Conservation (phyloP, 2,888 invertebrate species). For the Leptogaster cylindrica region DNA sequence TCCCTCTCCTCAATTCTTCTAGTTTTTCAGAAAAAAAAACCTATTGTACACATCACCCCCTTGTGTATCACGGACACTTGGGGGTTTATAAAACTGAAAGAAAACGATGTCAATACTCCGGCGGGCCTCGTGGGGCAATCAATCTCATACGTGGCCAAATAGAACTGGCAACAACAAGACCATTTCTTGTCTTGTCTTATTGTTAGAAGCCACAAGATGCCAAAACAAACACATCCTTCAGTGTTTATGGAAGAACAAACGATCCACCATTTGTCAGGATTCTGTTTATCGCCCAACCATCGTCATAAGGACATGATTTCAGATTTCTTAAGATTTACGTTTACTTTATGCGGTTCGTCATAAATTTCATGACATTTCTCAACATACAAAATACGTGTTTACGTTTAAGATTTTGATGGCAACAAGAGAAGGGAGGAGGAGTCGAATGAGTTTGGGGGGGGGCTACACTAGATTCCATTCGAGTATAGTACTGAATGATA, state of each 20-base stretch:
- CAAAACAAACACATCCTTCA: constrained; percentile 45
- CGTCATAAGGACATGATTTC: constrained; percentile 31
- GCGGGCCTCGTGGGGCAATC: constrained; percentile 39
- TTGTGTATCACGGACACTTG: constrained; percentile 35
- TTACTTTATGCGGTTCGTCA: constrained; percentile 30
- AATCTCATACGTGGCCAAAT: constrained; percentile 45
- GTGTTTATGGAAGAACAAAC: constrained; percentile 45
- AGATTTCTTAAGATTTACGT: constrained; percentile 38
- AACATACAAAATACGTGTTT: constrained; percentile 19
- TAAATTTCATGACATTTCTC: constrained; percentile 38
- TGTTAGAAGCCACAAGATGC: constrained; percentile 43
- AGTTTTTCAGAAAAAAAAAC: constrained; percentile 7
- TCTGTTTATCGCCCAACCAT: constrained; percentile 41
- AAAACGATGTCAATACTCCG: constrained; percentile 27
- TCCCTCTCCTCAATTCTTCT: background rate
- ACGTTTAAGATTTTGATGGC: too few species aligned
- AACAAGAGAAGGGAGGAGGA: too few species aligned
- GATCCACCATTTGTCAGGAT: constrained; percentile 46
- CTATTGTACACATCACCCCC: background rate
- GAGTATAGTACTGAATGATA: too few species aligned
- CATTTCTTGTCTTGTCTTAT: constrained; percentile 35
- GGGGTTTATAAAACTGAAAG: constrained; percentile 21
- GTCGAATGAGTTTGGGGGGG: too few species aligned
- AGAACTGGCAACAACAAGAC: constrained; percentile 35
- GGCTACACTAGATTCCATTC: too few species aligned